phyloP scores from a whole-genome alignment of 1,140 invertebrate species.

The Calephelis virginiensis region DNA sequence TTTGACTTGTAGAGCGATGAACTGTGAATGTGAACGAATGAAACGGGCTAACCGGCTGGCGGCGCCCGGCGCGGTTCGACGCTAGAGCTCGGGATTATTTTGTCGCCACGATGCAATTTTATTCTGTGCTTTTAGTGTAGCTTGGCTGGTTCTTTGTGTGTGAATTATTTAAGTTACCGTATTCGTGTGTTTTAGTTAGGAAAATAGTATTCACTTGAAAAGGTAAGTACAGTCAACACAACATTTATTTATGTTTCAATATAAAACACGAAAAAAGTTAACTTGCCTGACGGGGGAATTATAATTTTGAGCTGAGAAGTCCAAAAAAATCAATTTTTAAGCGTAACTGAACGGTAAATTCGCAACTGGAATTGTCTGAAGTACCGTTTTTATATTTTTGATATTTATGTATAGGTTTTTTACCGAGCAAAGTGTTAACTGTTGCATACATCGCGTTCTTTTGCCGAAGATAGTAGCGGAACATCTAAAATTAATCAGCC shows the following conservation, averaged over 20 bases:
- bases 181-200: background rate
- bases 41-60: slow-evolving; percentile 8
- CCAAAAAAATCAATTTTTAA: no score
- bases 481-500: no score
- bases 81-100: slow-evolving; percentile 23
- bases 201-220: background rate
- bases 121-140: slow-evolving; percentile 32
- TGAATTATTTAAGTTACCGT: slow-evolving; percentile 1
- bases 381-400: no score
- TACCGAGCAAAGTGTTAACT: background rate
- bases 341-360: no score
- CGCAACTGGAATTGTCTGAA: no score
- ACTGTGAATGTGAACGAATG: slow-evolving; percentile 14
- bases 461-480: no score
- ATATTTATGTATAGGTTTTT: background rate
- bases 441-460: no score
- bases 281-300: background rate
- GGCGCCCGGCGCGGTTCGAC: background rate
- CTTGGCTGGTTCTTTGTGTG: slow-evolving; percentile 27
- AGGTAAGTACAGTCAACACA: slow-evolving; percentile 3
- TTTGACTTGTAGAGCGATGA: slow-evolving; percentile 4
- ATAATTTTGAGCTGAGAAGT: background rate
- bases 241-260: background rate
- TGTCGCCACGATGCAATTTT: slow-evolving; percentile 31
- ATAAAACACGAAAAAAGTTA: background rate